These are phyloP conservation scores for Python bivittatus DNA, from an alignment of 2,113 vertebrate species.

Conservation along the genomic window DNA sequence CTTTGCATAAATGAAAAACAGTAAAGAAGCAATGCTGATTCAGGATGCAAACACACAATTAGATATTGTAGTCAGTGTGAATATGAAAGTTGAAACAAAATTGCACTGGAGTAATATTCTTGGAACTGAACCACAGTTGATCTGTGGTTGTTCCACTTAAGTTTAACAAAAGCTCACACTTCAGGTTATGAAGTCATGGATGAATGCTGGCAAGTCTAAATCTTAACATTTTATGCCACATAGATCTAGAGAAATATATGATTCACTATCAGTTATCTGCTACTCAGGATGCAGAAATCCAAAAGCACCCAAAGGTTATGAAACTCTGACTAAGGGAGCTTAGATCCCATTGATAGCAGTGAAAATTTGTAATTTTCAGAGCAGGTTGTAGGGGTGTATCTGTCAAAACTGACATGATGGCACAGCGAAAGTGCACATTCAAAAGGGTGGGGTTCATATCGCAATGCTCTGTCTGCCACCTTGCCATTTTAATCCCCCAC, in stretches of 20 bases:
- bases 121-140: conserved; percentile 11
- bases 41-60: neutral
- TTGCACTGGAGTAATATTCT: conserved; percentile 4
- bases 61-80: neutral
- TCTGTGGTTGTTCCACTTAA: neutral
- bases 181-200: neutral
- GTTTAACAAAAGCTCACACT: neutral
- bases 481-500: neutral
- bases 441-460: neutral
- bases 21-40: neutral
- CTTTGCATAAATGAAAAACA: conserved; percentile 23
- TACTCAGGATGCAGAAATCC: neutral
- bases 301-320: neutral
- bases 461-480: neutral
- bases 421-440: neutral
- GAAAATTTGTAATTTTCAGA: neutral
- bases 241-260: neutral
- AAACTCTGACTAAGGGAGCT: neutral
- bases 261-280: neutral
- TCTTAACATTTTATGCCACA: neutral
- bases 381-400: neutral
- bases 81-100: neutral
- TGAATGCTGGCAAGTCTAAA: neutral
- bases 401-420: neutral
- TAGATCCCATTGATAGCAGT: neutral